Evolutionary conservation across 2,888 invertebrate species (phyloP).

Genomic region (Pristionchus fissidentatus): DNA sequence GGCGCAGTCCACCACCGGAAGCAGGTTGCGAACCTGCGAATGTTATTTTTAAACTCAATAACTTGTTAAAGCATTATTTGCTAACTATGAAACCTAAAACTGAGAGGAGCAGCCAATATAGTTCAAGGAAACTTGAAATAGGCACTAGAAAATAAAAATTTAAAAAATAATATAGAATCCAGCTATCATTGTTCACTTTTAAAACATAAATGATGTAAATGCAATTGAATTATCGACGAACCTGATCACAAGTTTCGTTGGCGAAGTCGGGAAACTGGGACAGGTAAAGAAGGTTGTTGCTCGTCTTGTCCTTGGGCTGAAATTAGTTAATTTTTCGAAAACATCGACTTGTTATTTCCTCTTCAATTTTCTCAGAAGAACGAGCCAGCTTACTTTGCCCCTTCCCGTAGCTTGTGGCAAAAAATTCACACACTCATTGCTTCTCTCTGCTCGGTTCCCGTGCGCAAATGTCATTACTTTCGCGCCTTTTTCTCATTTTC

Average conservation of each 20-base stretch:
- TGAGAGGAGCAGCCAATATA: not conserved
- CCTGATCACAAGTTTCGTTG: slow-evolving; percentile 65
- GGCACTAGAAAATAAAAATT: not conserved
- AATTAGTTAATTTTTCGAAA: slow-evolving; percentile 45
- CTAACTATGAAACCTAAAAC: not conserved
- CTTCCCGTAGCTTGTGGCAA: no score
- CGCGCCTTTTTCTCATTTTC: no score
- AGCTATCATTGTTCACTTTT: no score
- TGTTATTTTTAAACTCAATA: not conserved
- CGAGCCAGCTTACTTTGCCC: no score
- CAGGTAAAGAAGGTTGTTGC: slow-evolving; percentile 61
- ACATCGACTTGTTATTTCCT: not conserved
- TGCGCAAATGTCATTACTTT: no score
- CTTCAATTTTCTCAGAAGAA: not conserved
- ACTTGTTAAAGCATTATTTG: not conserved
- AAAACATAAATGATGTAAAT: not conserved
- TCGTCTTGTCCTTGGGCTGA: slow-evolving; percentile 63
- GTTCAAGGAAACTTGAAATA: not conserved
- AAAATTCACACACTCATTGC: no score
- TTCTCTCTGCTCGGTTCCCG: no score
- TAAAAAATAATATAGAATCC: no score
- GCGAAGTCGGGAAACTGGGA: slow-evolving; percentile 62
- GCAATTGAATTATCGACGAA: not conserved
- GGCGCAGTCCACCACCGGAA: slow-evolving; percentile 67
- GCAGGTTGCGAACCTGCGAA: slow-evolving; percentile 54